These are phyloP conservation scores for Diplogasteroides magnus DNA, from an alignment of 1,140 invertebrate species.

Conservation along the genomic window DNA sequence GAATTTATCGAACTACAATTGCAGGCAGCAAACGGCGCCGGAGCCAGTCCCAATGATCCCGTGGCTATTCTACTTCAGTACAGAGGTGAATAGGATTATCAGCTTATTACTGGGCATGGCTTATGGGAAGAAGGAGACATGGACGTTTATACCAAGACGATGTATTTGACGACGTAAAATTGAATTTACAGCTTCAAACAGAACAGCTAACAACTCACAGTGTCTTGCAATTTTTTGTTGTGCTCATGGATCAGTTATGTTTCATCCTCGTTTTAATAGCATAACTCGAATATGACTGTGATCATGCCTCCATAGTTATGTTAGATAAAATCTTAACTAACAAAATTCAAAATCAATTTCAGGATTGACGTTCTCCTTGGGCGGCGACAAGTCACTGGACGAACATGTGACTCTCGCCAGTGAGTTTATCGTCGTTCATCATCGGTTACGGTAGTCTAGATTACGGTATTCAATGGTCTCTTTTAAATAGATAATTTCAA, in stretches of 20 bases:
- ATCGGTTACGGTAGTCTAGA: too few species aligned
- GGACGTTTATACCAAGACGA: too few species aligned
- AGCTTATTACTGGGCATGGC: too few species aligned
- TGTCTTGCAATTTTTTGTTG: background rate
- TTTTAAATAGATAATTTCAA: too few species aligned
- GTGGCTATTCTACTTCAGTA: conserved; percentile 71
- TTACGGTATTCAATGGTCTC: too few species aligned
- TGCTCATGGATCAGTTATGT: background rate
- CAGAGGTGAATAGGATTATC: conserved; percentile 56
- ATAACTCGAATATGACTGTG: too few species aligned
- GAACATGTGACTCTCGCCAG: conserved; percentile 70
- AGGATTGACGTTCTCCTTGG: conserved; percentile 70
- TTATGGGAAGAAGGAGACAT: too few species aligned
- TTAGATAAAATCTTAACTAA: background rate
- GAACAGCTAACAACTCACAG: background rate
- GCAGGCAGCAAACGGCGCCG: conserved; percentile 68
- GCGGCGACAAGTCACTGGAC: conserved; percentile 69
- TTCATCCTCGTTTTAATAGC: too few species aligned
- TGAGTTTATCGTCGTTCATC: too few species aligned
- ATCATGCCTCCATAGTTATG: background rate
- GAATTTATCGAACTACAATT: too few species aligned
- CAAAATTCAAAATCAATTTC: background rate
- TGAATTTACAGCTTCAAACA: background rate
- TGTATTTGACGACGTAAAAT: too few species aligned
- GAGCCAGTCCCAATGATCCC: conserved; percentile 65